Conservation (phyloP, 2,113 vertebrate genomes). For the Steatornis caripensis region DNA sequence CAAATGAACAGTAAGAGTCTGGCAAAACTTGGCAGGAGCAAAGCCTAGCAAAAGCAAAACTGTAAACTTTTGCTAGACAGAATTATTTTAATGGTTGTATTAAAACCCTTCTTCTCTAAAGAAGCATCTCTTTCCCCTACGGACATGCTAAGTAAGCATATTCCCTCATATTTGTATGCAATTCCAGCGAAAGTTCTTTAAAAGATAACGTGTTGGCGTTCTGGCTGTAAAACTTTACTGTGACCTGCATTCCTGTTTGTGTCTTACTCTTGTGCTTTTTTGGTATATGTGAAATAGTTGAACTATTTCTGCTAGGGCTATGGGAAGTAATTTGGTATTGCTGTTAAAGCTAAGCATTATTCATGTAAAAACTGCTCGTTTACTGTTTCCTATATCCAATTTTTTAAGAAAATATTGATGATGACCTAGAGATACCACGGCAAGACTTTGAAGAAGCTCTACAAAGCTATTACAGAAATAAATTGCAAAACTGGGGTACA, state of each 20-base stretch:
- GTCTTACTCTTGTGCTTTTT: neutral
- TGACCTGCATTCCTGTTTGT: constrained; percentile 6
- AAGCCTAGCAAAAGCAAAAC: neutral
- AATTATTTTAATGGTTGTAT: constrained; percentile 13
- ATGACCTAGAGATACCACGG: neutral
- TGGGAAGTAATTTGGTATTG: constrained; percentile 6
- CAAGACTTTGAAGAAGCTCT: neutral
- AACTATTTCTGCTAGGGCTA: constrained; percentile 10
- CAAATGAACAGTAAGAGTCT: neutral
- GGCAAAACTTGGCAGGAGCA: neutral
- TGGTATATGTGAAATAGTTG: neutral
- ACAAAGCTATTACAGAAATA: neutral
- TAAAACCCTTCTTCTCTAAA: neutral
- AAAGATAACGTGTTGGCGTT: constrained; percentile 36
- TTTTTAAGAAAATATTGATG: constrained; percentile 7
- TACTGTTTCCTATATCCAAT: neutral
- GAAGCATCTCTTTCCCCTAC: neutral
- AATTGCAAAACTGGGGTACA: neutral
- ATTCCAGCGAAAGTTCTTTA: constrained; percentile 35
- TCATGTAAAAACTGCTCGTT: neutral
- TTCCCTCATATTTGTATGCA: constrained; percentile 28
- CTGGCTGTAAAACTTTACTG: constrained; percentile 40
- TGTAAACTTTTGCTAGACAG: neutral
- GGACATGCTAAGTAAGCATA: constrained; percentile 49
- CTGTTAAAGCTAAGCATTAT: constrained; percentile 49